Percentiles rank a stretch among this genome's conserved stretches.
Conservation (phyloP, 2,888 invertebrate species). For the Deilephila porcellus region DNA sequence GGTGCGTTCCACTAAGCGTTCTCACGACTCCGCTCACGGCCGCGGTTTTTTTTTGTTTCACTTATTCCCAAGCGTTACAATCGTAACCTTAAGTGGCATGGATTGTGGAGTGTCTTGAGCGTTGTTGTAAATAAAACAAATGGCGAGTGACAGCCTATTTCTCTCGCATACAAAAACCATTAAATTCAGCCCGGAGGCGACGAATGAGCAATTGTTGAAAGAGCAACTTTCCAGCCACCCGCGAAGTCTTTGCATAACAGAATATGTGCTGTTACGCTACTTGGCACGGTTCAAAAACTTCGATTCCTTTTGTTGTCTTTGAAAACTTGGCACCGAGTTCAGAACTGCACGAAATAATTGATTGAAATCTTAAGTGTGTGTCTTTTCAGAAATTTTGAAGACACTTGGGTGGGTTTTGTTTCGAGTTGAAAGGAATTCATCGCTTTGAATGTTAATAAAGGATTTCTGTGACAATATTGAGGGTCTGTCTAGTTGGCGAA, state of each 20-base stretch:
- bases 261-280: conserved; percentile 16
- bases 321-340: background rate
- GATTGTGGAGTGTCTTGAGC: no score
- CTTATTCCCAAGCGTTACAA: no score
- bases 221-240: conserved; percentile 19
- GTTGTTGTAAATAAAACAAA: no score
- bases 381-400: background rate
- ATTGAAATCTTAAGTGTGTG: conserved; percentile 12
- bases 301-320: conserved; percentile 29
- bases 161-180: background rate
- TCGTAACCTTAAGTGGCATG: no score
- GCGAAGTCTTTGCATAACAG: conserved; percentile 28
- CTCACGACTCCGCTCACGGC: no score
- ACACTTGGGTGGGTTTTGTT: background rate
- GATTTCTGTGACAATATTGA: no score
- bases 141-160: background rate
- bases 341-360: conserved; percentile 22
- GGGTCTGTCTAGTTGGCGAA: no score
- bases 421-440: background rate
- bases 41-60: no score
- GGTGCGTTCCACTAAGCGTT: no score
- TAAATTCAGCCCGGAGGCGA: conserved; percentile 3
- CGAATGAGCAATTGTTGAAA: background rate
- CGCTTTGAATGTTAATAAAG: background rate
- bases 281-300: conserved; percentile 26